phyloP scores from a whole-genome alignment of 2,888 invertebrate species.

The Nomada fabriciana region DNA sequence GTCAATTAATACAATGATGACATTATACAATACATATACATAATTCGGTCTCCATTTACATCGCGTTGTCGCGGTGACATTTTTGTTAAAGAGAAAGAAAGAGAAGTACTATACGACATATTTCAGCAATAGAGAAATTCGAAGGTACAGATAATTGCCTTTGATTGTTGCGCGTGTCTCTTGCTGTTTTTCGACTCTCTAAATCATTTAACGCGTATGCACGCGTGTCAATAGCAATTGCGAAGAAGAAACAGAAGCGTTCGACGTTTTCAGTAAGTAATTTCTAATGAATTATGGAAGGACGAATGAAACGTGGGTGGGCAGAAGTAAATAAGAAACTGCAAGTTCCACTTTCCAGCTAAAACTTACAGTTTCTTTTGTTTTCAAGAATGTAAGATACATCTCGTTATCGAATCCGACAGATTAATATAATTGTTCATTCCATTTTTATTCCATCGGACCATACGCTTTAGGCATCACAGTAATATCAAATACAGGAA shows the following conservation, averaged over 20 bases:
- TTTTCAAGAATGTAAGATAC: constrained; percentile 20
- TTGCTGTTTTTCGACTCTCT: constrained; percentile 64
- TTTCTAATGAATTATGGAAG: constrained; percentile 14
- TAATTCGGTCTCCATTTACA: constrained; percentile 2
- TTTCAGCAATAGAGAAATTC: constrained; percentile 10
- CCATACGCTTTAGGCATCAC: not conserved
- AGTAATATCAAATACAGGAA: not conserved
- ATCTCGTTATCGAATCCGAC: not conserved
- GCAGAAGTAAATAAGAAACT: constrained; percentile 26
- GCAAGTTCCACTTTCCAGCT: constrained; percentile 27
- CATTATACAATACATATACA: constrained; percentile 10
- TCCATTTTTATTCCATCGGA: not conserved
- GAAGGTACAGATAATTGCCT: constrained; percentile 5
- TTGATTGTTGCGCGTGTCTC: constrained; percentile 22
- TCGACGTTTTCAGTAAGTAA: constrained; percentile 30
- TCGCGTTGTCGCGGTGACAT: not conserved
- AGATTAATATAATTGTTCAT: not conserved
- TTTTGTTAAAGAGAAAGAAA: not conserved
- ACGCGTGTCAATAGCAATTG: constrained; percentile 70
- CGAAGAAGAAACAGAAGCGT: constrained; percentile 6
- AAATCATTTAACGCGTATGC: constrained; percentile 60
- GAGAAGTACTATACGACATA: not conserved
- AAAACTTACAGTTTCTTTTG: constrained; percentile 48
- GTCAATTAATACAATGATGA: constrained; percentile 61
- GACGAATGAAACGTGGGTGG: not conserved